Conservation (phyloP, 35 echinoderm and acorn worm genomes). For the Apostichopus japonicus region DNA sequence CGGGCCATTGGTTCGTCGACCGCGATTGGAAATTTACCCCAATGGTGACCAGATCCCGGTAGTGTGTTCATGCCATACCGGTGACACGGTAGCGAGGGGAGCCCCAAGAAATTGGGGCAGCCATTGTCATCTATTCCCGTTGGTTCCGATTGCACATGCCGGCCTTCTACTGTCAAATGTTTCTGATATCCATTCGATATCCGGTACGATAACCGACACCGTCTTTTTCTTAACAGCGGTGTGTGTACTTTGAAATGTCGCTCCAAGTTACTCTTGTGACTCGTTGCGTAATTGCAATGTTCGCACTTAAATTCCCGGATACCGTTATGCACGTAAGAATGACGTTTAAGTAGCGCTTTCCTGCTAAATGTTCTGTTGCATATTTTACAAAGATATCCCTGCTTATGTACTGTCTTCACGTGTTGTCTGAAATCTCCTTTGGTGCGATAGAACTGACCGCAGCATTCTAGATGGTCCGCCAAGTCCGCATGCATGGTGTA, state of each 20-base stretch:
- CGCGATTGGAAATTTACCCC: slow-evolving; percentile 3
- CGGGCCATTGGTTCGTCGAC: background rate
- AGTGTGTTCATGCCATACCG: slow-evolving; percentile 5
- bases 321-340: slow-evolving; percentile 80
- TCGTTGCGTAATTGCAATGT: slow-evolving; percentile 87
- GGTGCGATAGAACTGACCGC: slow-evolving; percentile 65
- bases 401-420: slow-evolving; percentile 62
- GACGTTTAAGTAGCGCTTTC: slow-evolving; percentile 86
- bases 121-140: background rate
- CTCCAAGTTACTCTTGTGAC: slow-evolving; percentile 94
- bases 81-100: background rate
- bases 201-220: slow-evolving; percentile 48
- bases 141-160: slow-evolving; percentile 43
- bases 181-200: slow-evolving; percentile 39
- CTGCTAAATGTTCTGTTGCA: slow-evolving; percentile 81
- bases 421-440: slow-evolving; percentile 80
- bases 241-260: slow-evolving; percentile 79
- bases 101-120: slow-evolving; percentile 32
- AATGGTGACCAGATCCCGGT: background rate
- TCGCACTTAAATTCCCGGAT: slow-evolving; percentile 80
- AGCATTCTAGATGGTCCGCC: slow-evolving; percentile 73
- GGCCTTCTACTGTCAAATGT: slow-evolving; percentile 23
- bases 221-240: slow-evolving; percentile 26
- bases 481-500: slow-evolving; percentile 83
- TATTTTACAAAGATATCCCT: slow-evolving; percentile 74